Evolutionary conservation across 1,140 invertebrate genomes (phyloP).

Genomic region (Neodiprion lecontei): DNA sequence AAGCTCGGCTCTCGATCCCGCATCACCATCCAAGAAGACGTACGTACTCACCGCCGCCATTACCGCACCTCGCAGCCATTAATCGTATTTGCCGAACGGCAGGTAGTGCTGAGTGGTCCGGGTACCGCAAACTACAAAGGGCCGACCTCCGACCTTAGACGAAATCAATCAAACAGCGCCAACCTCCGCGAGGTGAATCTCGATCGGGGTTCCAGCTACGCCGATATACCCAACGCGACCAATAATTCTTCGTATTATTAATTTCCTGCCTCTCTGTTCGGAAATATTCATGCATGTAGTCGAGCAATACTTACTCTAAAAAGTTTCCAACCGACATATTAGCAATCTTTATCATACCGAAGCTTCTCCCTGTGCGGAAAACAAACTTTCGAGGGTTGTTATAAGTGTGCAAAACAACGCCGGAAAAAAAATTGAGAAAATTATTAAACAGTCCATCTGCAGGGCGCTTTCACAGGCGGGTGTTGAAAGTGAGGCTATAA

Average conservation of each 20-base stretch:
- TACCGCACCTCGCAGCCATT: constrained; percentile 44
- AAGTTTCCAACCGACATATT: too few species aligned
- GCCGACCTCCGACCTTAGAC: constrained; percentile 2
- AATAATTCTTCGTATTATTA: constrained; percentile 4
- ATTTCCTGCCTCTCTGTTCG: constrained; percentile 1
- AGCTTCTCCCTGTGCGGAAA: too few species aligned
- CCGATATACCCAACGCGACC: constrained; percentile 12
- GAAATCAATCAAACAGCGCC: constrained; percentile 15
- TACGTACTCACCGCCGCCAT: constrained; percentile 29
- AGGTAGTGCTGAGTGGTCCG: constrained; percentile 8
- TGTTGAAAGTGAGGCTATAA: too few species aligned
- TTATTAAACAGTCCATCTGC: too few species aligned
- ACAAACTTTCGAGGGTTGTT: too few species aligned
- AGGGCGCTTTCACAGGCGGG: too few species aligned
- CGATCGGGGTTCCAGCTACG: constrained; percentile 11
- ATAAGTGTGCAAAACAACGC: too few species aligned
- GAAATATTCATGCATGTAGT: constrained; percentile 17
- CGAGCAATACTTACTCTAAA: too few species aligned
- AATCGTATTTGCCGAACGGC: constrained; percentile 52
- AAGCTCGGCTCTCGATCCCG: constrained; percentile 20
- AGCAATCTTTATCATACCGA: neutral
- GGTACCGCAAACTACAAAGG: neutral
- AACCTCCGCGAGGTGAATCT: constrained; percentile 7
- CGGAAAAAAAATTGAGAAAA: too few species aligned
- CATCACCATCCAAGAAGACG: neutral